These are phyloP conservation scores for Endotricha flammealis DNA, from an alignment of 2,888 invertebrate species.

Conservation along the genomic window DNA sequence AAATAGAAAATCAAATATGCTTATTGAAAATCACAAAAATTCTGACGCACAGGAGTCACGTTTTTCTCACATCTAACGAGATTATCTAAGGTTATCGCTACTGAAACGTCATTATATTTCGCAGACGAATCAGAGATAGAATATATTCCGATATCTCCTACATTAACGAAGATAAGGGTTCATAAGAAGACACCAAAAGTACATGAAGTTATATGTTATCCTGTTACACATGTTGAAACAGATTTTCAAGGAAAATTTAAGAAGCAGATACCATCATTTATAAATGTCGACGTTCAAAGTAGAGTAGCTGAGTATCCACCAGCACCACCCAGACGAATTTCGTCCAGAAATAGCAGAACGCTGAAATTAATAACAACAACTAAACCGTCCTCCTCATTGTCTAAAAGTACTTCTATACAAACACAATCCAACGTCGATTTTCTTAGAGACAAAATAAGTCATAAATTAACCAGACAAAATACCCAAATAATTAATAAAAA, in stretches of 20 bases:
- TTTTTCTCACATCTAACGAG: slow-evolving; percentile 59
- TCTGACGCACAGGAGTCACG: slow-evolving; percentile 58
- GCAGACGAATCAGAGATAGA: slow-evolving; percentile 88
- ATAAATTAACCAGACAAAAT: slow-evolving; percentile 74
- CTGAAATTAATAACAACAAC: slow-evolving; percentile 80
- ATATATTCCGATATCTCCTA: slow-evolving; percentile 89
- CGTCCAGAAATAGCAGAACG: slow-evolving; percentile 85
- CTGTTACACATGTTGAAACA: slow-evolving; percentile 61
- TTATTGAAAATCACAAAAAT: slow-evolving; percentile 50
- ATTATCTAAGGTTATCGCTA: slow-evolving; percentile 33
- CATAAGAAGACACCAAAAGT: slow-evolving; percentile 79
- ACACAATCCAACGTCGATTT: slow-evolving; percentile 77
- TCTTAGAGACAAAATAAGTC: slow-evolving; percentile 80
- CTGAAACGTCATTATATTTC: slow-evolving; percentile 65
- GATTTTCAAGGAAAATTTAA: slow-evolving; percentile 67
- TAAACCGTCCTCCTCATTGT: slow-evolving; percentile 57
- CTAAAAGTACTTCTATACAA: slow-evolving; percentile 43
- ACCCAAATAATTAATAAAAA: slow-evolving; percentile 56
- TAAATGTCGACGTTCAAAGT: slow-evolving; percentile 50
- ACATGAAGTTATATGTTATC: slow-evolving; percentile 81
- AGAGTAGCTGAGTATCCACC: slow-evolving; percentile 73
- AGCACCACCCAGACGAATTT: slow-evolving; percentile 85
- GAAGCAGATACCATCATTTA: slow-evolving; percentile 77
- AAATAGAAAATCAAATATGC: slow-evolving; percentile 39
- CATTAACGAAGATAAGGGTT: slow-evolving; percentile 87